These are phyloP conservation scores for Sitobion miscanthi DNA, from an alignment of 1,140 invertebrate genomes.

Conservation along the genomic window DNA sequence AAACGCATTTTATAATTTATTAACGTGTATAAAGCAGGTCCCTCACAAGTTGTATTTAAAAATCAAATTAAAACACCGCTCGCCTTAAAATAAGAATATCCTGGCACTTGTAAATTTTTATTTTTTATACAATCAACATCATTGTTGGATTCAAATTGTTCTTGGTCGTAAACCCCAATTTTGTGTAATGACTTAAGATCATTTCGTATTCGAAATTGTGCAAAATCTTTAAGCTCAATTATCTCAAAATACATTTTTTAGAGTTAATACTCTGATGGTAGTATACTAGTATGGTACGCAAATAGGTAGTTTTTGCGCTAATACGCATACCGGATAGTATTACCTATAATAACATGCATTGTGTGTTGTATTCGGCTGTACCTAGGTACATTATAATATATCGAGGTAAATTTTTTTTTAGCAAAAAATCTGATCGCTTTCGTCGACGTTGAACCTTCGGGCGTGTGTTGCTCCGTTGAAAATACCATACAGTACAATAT, in stretches of 20 bases:
- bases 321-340: neutral
- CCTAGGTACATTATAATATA: neutral
- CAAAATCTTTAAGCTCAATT: neutral
- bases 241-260: neutral
- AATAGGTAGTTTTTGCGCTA: too few relatives aligned
- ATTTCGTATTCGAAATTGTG: neutral
- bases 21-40: too few relatives aligned
- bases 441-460: neutral
- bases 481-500: conserved; percentile 12
- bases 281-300: too few relatives aligned
- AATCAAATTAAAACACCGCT: too few relatives aligned
- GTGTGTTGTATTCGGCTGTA: neutral
- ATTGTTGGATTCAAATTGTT: neutral
- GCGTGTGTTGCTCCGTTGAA: neutral
- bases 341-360: neutral
- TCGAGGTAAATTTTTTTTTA: neutral
- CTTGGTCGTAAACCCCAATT: neutral
- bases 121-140: too few relatives aligned
- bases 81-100: too few relatives aligned
- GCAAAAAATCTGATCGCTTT: neutral
- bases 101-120: too few relatives aligned
- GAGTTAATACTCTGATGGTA: too few relatives aligned
- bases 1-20: too few relatives aligned
- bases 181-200: neutral
- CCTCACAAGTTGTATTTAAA: too few relatives aligned